Evolutionary conservation across 2,888 invertebrate genomes (phyloP).

Genomic region (Aspidiotus rigidus): DNA sequence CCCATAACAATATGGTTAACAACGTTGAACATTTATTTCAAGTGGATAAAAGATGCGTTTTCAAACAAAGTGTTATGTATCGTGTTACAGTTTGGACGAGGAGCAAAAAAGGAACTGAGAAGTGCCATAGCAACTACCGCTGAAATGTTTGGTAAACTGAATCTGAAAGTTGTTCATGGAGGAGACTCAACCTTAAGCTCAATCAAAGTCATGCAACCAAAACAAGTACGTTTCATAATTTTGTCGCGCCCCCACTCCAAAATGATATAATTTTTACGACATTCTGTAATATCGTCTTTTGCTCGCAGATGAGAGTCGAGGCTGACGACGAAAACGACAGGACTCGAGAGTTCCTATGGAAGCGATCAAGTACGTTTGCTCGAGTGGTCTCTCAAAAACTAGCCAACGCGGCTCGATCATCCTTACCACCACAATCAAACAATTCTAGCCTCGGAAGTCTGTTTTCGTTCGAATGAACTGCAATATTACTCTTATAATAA

Average conservation of each 20-base stretch:
- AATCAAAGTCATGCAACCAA: conserved; percentile 75
- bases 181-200: conserved; percentile 74
- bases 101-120: conserved; percentile 68
- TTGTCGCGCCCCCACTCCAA: not conserved
- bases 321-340: conserved; percentile 59
- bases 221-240: conserved; percentile 54
- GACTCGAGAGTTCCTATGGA: conserved; percentile 75
- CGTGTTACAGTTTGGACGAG: conserved; percentile 56
- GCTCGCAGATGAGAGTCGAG: conserved; percentile 65
- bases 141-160: conserved; percentile 73
- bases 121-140: conserved; percentile 81
- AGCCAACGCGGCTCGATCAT: conserved; percentile 52
- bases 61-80: no score
- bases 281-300: not conserved
- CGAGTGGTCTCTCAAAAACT: conserved; percentile 74
- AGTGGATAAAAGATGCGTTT: no score
- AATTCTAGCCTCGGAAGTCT: no score
- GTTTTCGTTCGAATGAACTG: no score
- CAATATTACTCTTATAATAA: no score
- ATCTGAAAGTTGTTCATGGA: conserved; percentile 64
- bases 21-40: no score
- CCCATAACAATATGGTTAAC: no score
- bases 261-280: not conserved
- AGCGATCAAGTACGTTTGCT: conserved; percentile 71
- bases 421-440: conserved; percentile 46